Percentiles rank a stretch among this genome's conserved stretches.
These are phyloP conservation scores for Urechis unicinctus DNA, from an alignment of 2,888 invertebrate species.

Conservation along the genomic window DNA sequence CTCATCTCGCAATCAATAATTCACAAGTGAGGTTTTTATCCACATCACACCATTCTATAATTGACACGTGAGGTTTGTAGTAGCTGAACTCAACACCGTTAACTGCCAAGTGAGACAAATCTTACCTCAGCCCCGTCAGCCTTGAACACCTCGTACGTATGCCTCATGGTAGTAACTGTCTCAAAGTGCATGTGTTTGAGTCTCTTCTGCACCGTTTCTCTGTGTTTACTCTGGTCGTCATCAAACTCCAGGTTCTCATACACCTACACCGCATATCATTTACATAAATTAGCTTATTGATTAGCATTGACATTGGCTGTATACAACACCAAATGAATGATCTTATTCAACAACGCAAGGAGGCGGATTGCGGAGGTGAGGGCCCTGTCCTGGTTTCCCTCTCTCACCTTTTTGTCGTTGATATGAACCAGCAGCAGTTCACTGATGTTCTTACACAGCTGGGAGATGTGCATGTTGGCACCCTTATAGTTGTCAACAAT, in stretches of 20 bases:
- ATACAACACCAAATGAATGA: no score
- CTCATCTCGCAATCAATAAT: no score
- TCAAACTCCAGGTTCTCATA: slow-evolving; percentile 42
- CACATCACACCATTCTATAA: no score
- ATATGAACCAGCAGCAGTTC: slow-evolving; percentile 47
- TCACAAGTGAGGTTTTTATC: no score
- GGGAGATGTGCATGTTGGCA: slow-evolving; percentile 58
- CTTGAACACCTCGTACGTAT: slow-evolving; percentile 45
- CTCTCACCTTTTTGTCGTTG: slow-evolving; percentile 36
- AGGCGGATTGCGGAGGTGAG: no score
- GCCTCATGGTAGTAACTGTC: slow-evolving; percentile 41
- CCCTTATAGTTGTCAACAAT: slow-evolving; percentile 77
- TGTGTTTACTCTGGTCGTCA: slow-evolving; percentile 46
- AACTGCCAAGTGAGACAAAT: no score
- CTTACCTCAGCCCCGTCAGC: slow-evolving; percentile 19
- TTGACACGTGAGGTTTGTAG: no score
- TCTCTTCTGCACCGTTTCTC: slow-evolving; percentile 52
- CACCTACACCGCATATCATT: slow-evolving; percentile 19
- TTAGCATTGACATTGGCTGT: no score
- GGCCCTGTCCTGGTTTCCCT: slow-evolving; percentile 45
- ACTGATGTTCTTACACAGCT: slow-evolving; percentile 45
- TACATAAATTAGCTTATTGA: background rate
- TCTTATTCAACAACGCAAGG: no score
- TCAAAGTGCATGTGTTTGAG: slow-evolving; percentile 40
- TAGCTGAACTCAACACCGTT: no score